A percentile compares a stretch with the other conserved stretches of the same genome.
Conservation (phyloP, 2,888 invertebrate species). For the Diarsia dahlii region DNA sequence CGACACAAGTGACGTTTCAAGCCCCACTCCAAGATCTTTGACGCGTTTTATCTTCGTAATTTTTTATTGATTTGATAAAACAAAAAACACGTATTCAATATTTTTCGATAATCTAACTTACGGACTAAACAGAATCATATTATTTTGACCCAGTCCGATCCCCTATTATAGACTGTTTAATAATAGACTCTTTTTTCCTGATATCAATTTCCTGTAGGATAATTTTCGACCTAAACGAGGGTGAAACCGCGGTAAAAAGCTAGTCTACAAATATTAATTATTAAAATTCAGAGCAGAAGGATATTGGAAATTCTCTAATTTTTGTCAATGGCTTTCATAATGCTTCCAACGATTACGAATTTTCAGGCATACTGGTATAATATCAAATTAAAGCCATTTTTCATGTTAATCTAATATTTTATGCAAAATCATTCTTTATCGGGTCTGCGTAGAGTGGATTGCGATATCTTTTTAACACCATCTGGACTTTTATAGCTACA, state of each 20-base stretch:
- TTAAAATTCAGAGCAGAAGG: slow-evolving; percentile 3
- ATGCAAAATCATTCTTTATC: slow-evolving; percentile 32
- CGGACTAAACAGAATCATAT: too few relatives aligned
- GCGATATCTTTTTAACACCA: slow-evolving; percentile 1
- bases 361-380: slow-evolving; percentile 1
- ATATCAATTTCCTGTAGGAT: too few relatives aligned
- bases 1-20: too few relatives aligned
- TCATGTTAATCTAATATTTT: slow-evolving; percentile 27
- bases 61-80: too few relatives aligned
- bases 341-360: slow-evolving; percentile 32
- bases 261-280: slow-evolving; percentile 21
- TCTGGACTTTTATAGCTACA: background rate
- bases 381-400: slow-evolving; percentile 38
- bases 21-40: too few relatives aligned
- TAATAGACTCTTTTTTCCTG: too few relatives aligned
- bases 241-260: background rate
- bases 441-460: background rate
- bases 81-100: too few relatives aligned
- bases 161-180: too few relatives aligned
- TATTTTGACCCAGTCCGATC: too few relatives aligned
- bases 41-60: too few relatives aligned
- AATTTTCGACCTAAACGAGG: background rate
- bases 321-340: slow-evolving; percentile 19
- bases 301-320: slow-evolving; percentile 46
- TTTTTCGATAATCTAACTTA: too few relatives aligned